phyloP scores from a whole-genome alignment of 2,888 invertebrate species.

The Nephrotoma appendiculata region DNA sequence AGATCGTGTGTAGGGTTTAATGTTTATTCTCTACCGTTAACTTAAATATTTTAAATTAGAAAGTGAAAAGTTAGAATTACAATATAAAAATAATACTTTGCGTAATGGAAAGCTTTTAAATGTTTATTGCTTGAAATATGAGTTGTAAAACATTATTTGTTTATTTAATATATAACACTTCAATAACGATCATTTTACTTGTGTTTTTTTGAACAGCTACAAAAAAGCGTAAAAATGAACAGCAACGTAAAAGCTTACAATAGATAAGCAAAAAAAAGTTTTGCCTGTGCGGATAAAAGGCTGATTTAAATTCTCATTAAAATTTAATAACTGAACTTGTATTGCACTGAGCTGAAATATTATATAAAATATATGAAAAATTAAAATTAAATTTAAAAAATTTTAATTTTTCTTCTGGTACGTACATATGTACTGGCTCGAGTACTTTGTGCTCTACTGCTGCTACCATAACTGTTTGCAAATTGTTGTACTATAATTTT shows the following conservation, averaged over 20 bases:
- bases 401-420: neutral
- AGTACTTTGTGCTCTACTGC: neutral
- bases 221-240: too few relatives aligned
- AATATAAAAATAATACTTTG: too few relatives aligned
- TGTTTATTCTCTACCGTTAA: too few relatives aligned
- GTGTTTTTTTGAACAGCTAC: too few relatives aligned
- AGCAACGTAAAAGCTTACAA: neutral
- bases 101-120: too few relatives aligned
- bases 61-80: too few relatives aligned
- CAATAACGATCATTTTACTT: too few relatives aligned
- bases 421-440: neutral
- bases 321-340: neutral
- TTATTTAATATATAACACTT: too few relatives aligned
- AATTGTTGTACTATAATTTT: neutral
- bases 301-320: neutral
- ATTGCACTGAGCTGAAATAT: neutral
- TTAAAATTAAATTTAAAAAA: neutral
- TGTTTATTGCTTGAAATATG: too few relatives aligned
- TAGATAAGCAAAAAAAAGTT: neutral
- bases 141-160: too few relatives aligned
- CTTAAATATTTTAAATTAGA: too few relatives aligned
- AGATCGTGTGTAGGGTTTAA: too few relatives aligned
- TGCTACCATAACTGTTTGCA: neutral
- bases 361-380: neutral
- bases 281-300: neutral